Percentiles rank a stretch among this genome's conserved stretches.
phyloP scores from a whole-genome alignment of 2,888 invertebrate genomes.

The Spicauda simplicius region DNA sequence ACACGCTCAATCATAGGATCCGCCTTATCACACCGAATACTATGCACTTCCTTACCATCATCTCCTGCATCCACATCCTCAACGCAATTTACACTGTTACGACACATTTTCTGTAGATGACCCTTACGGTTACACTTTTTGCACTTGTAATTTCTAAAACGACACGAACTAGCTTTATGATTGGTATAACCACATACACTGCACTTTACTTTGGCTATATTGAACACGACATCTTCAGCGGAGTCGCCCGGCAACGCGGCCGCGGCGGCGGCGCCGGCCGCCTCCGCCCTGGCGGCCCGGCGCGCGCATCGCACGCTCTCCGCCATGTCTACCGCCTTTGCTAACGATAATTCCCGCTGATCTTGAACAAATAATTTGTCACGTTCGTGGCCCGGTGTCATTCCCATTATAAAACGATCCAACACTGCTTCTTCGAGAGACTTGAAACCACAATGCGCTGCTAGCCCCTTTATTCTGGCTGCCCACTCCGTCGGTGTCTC shows the following conservation, averaged over 20 bases:
- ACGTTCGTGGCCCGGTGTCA: too few species aligned
- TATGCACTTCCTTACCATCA: conserved; percentile 41
- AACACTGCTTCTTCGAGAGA: too few species aligned
- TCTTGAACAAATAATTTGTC: too few species aligned
- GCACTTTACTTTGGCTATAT: conserved; percentile 39
- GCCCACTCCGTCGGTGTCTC: too few species aligned
- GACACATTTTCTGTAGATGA: conserved; percentile 25
- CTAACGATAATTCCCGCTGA: too few species aligned
- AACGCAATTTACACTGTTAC: conserved; percentile 31
- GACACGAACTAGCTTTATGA: conserved; percentile 37
- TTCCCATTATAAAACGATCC: too few species aligned
- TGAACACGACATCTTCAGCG: too few species aligned
- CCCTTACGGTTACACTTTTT: conserved; percentile 27
- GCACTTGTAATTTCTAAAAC: conserved; percentile 22
- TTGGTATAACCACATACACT: conserved; percentile 38
- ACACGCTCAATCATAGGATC: conserved; percentile 40
- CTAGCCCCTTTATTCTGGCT: too few species aligned
- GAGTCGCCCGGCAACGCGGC: neutral
- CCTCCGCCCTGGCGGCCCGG: too few species aligned
- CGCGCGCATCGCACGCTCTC: too few species aligned
- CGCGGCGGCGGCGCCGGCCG: neutral
- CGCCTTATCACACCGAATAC: conserved; percentile 37
- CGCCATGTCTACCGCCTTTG: too few species aligned
- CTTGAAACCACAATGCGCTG: too few species aligned
- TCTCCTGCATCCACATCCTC: conserved; percentile 31